phyloP scores from a whole-genome alignment of 1,140 invertebrate species.

The Chionoecetes opilio region DNA sequence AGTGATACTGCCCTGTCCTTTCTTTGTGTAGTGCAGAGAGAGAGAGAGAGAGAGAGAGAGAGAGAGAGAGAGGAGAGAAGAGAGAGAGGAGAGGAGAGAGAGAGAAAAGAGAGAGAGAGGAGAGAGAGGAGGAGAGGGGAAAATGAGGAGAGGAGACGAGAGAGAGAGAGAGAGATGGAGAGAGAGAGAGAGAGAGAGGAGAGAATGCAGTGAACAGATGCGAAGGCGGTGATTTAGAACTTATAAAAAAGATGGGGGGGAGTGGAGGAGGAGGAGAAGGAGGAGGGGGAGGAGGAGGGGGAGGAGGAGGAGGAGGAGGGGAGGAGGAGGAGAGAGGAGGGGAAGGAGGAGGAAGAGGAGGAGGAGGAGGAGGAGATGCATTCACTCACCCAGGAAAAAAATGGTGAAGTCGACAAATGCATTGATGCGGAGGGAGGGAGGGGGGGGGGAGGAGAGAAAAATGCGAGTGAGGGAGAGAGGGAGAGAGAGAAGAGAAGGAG shows the following conservation, averaged over 20 bases:
- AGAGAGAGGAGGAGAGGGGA: background rate
- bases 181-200: background rate
- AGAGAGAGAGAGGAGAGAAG: slow-evolving; percentile 58
- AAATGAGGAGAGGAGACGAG: background rate
- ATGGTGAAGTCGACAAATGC: background rate
- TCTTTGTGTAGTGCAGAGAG: too few species aligned
- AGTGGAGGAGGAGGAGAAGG: too few species aligned
- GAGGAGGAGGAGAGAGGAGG: too few species aligned
- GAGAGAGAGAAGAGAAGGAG: background rate
- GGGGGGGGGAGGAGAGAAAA: background rate
- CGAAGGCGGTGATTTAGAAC: background rate
- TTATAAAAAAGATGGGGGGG: background rate
- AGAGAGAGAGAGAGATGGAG: slow-evolving; percentile 32
- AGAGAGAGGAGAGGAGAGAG: slow-evolving; percentile 18
- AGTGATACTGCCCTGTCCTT: too few species aligned
- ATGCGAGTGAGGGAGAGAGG: background rate
- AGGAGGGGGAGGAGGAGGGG: too few species aligned
- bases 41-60: slow-evolving; percentile 53
- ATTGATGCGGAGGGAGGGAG: background rate
- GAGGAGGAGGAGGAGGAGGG: background rate
- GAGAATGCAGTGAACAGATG: background rate
- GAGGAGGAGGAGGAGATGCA: too few species aligned
- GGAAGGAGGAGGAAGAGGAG: too few species aligned
- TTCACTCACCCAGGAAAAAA: too few species aligned
- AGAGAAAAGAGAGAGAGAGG: background rate